These are phyloP conservation scores for Poeciliopsis retropinna DNA, from an alignment of 2,113 vertebrate species.

Conservation along the genomic window DNA sequence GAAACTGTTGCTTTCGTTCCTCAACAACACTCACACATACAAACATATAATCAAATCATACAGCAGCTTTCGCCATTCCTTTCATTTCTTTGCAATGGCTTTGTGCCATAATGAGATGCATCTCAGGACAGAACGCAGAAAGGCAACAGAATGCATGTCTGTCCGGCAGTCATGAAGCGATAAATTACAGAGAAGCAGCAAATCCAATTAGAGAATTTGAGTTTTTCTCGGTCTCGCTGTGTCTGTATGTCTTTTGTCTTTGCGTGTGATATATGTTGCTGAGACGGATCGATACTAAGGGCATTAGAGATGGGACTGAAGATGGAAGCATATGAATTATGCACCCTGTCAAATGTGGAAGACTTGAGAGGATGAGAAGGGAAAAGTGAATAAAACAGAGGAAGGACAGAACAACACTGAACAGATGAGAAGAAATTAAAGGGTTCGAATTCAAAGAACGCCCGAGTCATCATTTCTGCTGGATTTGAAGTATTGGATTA, in stretches of 20 bases:
- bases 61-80: constrained; percentile 16
- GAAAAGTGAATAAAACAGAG: constrained; percentile 33
- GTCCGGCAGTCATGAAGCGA: constrained; percentile 44
- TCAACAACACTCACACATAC: no score
- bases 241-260: constrained; percentile 28
- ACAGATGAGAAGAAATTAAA: constrained; percentile 27
- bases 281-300: constrained; percentile 94
- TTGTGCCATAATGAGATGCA: constrained; percentile 31
- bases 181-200: constrained; percentile 54
- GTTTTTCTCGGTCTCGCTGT: constrained; percentile 16
- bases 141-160: constrained; percentile 60
- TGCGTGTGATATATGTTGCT: constrained; percentile 37
- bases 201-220: constrained; percentile 64
- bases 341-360: constrained; percentile 89
- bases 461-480: constrained; percentile 90
- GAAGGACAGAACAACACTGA: constrained; percentile 62
- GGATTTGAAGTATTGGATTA: constrained; percentile 93
- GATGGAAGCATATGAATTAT: constrained; percentile 93
- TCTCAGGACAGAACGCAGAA: constrained; percentile 48
- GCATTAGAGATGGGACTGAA: constrained; percentile 88
- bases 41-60: constrained; percentile 51
- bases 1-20: background rate
- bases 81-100: constrained; percentile 38
- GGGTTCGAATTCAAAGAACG: constrained; percentile 80
- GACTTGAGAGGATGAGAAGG: constrained; percentile 45